Percentiles rank a stretch among this genome's conserved stretches.
Evolutionary conservation across 2,888 invertebrate genomes (phyloP).

Genomic region (Halocaridina rubra): DNA sequence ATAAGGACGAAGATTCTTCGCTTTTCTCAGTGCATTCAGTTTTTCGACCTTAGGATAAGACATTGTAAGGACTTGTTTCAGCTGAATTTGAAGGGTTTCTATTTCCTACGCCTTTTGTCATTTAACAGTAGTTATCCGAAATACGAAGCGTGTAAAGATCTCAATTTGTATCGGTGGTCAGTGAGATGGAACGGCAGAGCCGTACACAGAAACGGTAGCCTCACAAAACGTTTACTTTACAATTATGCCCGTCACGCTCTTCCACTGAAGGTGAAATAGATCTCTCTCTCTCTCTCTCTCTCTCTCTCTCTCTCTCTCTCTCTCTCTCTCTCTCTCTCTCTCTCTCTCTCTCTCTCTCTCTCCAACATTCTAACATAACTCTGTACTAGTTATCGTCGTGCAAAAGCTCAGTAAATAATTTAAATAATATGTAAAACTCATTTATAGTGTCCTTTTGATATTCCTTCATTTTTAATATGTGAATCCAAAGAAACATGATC

Average conservation of each 20-base stretch:
- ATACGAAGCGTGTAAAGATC: conserved; percentile 21
- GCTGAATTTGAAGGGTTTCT: background rate
- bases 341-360: conserved; percentile 18
- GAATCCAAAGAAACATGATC: too few species aligned
- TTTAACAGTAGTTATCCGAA: background rate
- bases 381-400: too few species aligned
- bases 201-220: background rate
- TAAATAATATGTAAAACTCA: too few species aligned
- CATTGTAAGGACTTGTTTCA: background rate
- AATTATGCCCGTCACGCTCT: background rate
- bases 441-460: too few species aligned
- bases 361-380: too few species aligned
- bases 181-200: background rate
- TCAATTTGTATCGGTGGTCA: conserved; percentile 30
- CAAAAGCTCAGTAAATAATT: too few species aligned
- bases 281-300: background rate
- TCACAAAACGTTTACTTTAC: conserved; percentile 1
- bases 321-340: conserved; percentile 17
- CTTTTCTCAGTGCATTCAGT: background rate
- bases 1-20: background rate
- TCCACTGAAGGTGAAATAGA: background rate
- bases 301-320: conserved; percentile 19
- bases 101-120: background rate
- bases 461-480: too few species aligned
- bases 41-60: background rate